phyloP scores from a whole-genome alignment of 2,113 vertebrate genomes.

The Puffinus mauretanicus region DNA sequence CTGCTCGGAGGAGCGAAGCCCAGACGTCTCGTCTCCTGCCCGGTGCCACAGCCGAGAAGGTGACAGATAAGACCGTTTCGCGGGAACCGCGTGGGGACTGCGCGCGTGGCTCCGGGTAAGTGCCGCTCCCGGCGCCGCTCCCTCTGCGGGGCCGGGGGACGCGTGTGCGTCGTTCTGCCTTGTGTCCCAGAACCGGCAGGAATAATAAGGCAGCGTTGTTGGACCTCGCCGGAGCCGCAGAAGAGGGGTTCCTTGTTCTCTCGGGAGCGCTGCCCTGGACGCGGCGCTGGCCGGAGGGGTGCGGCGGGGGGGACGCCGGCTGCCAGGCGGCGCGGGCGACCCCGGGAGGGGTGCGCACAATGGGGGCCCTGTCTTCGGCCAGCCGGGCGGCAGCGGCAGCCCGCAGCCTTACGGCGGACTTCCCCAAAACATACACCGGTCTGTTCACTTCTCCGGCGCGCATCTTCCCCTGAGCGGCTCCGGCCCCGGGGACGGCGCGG shows the following conservation, averaged over 20 bases:
- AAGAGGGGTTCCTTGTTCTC: neutral
- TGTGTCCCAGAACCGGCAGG: neutral
- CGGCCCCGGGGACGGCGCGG: neutral
- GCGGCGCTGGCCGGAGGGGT: neutral
- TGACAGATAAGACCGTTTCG: neutral
- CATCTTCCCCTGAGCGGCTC: neutral
- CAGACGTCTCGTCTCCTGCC: neutral
- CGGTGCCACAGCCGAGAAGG: neutral
- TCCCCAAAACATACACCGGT: neutral
- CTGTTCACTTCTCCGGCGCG: neutral
- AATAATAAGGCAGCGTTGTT: neutral
- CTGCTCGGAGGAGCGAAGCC: neutral
- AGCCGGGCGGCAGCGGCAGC: neutral
- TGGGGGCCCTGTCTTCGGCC: neutral
- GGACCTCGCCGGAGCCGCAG: neutral
- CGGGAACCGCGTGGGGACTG: neutral
- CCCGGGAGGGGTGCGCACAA: neutral
- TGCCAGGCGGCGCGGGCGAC: slow-evolving; percentile 12
- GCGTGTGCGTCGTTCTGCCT: neutral
- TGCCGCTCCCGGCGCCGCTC: slow-evolving; percentile 22
- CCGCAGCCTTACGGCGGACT: neutral
- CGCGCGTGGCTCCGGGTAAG: slow-evolving; percentile 58
- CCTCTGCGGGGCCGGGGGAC: neutral
- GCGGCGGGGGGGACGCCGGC: neutral
- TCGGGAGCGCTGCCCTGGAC: neutral